Evolutionary conservation across 2,797 vertebrate species (phyloP), one percentile per base, ranked within the genome.

Genomic region (Sandelia bainsii): DNA sequence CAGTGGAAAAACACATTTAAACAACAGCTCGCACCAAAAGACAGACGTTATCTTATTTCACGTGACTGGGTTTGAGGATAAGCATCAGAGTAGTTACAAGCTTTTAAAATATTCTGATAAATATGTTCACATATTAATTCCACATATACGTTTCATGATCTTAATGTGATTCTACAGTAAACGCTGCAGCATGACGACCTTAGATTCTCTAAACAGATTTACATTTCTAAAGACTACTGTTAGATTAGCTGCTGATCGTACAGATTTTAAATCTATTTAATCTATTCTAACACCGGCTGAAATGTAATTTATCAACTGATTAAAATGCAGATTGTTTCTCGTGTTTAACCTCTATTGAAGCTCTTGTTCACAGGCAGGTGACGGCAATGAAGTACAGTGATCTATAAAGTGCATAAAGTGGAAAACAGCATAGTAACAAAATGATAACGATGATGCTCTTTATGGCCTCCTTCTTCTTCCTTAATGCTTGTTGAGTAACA

Each of bases 361-460:
- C 16, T 68, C 7, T 40, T 5, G 60, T 73, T 73, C 49, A 4
- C 12, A 65, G 69, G 81, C 68, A 67, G 75, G 52, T 50, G 49
- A 58, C 65, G 65, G 42, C 6, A 42, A 57, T 64, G 32, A 84
- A 91, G 37, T 37, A 37, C 37, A 37, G 37, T 12, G 37, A 70
- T 83, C 42, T 85, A 81, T 94, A 93, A 94, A 94, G 93, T 94
- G 94, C 94, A 89, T 83, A 42, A 75, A 77, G 79, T 84, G 79
- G 50, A 79, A 37, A 51, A 81, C 80, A 83, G 77, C 87, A 69
- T 76, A 57, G 71, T 53, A 51, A 84, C 56, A 61, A 19, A 37
- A 77, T 13, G 27, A 65, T n/a, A 19, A 60, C 3, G 4, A 59
- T 20, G 23, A 76, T 44, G 19, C 62, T 65, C 50, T 54, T 79